These are phyloP conservation scores for Congeria kusceri DNA, from an alignment of 2,888 invertebrate species.

Conservation along the genomic window DNA sequence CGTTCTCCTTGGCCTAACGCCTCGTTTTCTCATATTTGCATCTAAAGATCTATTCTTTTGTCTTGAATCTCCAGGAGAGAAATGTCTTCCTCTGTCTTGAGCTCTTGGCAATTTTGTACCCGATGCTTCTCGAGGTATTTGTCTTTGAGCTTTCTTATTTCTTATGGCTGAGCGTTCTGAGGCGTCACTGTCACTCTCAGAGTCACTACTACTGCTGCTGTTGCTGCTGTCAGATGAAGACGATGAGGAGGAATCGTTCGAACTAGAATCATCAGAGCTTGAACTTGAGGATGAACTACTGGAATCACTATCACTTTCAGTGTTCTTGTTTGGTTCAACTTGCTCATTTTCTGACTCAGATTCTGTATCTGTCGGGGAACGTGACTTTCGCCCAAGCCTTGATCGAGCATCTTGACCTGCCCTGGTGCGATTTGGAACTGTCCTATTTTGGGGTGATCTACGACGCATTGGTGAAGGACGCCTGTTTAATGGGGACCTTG, in stretches of 20 bases:
- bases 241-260: constrained; percentile 40
- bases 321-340: constrained; percentile 10
- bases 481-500: constrained; percentile 42
- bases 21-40: too few species aligned
- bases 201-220: constrained; percentile 33
- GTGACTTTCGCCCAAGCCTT: constrained; percentile 52
- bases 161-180: constrained; percentile 51
- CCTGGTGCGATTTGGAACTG: constrained; percentile 32
- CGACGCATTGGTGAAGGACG: constrained; percentile 33
- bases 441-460: constrained; percentile 25
- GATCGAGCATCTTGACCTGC: constrained; percentile 49
- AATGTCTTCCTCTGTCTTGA: too few species aligned
- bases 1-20: too few species aligned
- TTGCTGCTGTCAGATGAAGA: constrained; percentile 14
- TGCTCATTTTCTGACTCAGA: constrained; percentile 35
- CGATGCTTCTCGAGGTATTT: background rate
- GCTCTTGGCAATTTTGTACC: too few species aligned
- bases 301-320: constrained; percentile 26
- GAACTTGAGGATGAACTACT: constrained; percentile 48
- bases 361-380: constrained; percentile 54
- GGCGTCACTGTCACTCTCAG: constrained; percentile 55
- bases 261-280: constrained; percentile 28
- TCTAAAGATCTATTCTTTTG: too few species aligned
- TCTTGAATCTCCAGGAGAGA: too few species aligned
- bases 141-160: constrained; percentile 54